phyloP scores from a whole-genome alignment of 2,113 vertebrate genomes.

The Vombatus ursinus region DNA sequence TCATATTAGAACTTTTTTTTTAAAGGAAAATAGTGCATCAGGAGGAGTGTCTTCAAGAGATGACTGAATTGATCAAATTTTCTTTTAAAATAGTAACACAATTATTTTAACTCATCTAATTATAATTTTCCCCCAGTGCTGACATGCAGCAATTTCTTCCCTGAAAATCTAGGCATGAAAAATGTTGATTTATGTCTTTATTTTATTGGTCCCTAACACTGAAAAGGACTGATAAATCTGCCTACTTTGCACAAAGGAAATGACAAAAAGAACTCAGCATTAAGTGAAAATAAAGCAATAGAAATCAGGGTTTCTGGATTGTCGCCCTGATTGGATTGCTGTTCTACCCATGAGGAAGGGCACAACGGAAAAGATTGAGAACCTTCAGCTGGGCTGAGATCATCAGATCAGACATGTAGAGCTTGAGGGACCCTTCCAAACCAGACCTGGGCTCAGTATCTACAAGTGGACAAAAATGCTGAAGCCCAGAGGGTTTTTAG shows the following conservation, averaged over 20 bases:
- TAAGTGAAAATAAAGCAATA: slow-evolving; percentile 30
- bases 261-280: not conserved
- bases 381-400: not conserved
- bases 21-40: not conserved
- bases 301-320: slow-evolving; percentile 34
- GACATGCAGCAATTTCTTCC: not conserved
- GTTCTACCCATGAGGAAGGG: slow-evolving; percentile 6
- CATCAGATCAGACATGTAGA: not conserved
- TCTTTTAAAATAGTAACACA: slow-evolving; percentile 11
- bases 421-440: not conserved
- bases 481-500: not conserved
- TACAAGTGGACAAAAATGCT: not conserved
- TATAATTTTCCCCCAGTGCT: not conserved
- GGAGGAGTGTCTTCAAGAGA: not conserved
- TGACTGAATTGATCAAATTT: not conserved
- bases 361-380: not conserved
- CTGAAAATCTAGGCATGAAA: not conserved
- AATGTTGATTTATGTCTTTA: slow-evolving; percentile 2
- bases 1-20: not conserved
- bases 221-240: not conserved
- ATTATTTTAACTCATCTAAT: slow-evolving; percentile 19
- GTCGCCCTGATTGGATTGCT: not conserved
- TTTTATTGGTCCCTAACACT: not conserved
- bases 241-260: slow-evolving; percentile 19
- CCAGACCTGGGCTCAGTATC: not conserved